Conservation (phyloP, 2,797 vertebrate species). For the Pogonophryne albipinna region DNA sequence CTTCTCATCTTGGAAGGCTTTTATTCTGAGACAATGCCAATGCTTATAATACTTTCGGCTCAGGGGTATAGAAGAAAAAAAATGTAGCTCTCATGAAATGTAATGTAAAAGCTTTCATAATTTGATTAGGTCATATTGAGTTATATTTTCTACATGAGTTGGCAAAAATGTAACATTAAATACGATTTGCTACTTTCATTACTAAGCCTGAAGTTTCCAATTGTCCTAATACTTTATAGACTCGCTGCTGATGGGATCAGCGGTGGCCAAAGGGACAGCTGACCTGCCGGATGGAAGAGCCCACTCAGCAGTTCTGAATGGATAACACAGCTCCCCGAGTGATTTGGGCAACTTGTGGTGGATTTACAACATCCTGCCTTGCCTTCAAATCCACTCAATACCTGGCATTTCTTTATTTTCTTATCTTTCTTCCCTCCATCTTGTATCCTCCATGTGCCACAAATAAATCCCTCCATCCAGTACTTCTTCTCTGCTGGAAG, state of each 20-base stretch:
- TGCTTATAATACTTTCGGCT: slow-evolving; percentile 29
- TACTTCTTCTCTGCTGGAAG: neutral
- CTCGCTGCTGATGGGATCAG: slow-evolving; percentile 42
- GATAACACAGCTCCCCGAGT: slow-evolving; percentile 42
- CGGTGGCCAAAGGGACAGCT: slow-evolving; percentile 43
- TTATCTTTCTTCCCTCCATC: neutral
- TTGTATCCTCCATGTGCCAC: slow-evolving; percentile 7
- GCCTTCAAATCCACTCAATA: slow-evolving; percentile 34
- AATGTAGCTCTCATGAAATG: slow-evolving; percentile 34
- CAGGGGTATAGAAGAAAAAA: neutral
- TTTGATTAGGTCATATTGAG: slow-evolving; percentile 18
- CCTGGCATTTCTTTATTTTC: slow-evolving; percentile 17
- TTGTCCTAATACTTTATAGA: slow-evolving; percentile 32
- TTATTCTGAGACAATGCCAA: slow-evolving; percentile 25
- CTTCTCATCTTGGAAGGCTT: slow-evolving; percentile 24
- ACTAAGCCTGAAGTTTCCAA: slow-evolving; percentile 29
- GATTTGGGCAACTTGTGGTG: slow-evolving; percentile 41
- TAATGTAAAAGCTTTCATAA: slow-evolving; percentile 26
- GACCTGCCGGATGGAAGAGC: slow-evolving; percentile 46
- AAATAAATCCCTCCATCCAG: slow-evolving; percentile 9
- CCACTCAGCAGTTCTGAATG: slow-evolving; percentile 63
- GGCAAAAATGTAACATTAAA: slow-evolving; percentile 8
- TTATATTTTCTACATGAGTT: slow-evolving; percentile 7
- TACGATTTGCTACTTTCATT: slow-evolving; percentile 6
- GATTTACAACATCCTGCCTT: slow-evolving; percentile 50